These are phyloP conservation scores for Misgurnus mizolepis DNA, from an alignment of 2,113 vertebrate genomes.

Conservation along the genomic window DNA sequence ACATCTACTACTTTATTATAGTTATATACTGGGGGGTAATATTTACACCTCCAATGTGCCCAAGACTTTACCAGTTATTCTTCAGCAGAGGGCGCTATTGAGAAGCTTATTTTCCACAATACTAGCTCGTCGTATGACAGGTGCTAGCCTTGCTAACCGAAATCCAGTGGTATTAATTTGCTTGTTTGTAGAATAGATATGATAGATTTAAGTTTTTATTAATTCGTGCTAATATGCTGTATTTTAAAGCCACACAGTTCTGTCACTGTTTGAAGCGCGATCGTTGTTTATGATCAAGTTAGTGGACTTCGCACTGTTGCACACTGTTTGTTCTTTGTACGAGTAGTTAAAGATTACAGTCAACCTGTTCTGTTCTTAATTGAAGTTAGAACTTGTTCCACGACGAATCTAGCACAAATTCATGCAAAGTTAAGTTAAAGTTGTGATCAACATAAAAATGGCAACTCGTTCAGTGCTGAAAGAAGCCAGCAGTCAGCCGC, in stretches of 20 bases:
- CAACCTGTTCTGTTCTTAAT: not conserved
- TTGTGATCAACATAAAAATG: constrained; percentile 38
- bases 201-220: not conserved
- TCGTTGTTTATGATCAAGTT: not conserved
- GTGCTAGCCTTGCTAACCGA: no score
- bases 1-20: no score
- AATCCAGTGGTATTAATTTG: not conserved
- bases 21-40: not conserved
- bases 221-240: not conserved
- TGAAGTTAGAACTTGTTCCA: constrained; percentile 15
- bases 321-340: not conserved
- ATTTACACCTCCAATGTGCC: not conserved
- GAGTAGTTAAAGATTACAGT: constrained; percentile 18
- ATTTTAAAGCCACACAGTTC: not conserved
- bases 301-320: constrained; percentile 44
- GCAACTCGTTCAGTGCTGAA: constrained; percentile 49
- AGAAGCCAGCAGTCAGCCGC: constrained; percentile 42
- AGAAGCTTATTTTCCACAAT: not conserved
- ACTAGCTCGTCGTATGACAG: no score
- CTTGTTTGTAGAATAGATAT: not conserved
- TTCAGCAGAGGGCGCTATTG: not conserved
- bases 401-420: not conserved
- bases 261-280: not conserved
- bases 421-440: not conserved
- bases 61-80: not conserved